Conservation (phyloP, 1,140 invertebrate species). For the Drosophila bocqueti region DNA sequence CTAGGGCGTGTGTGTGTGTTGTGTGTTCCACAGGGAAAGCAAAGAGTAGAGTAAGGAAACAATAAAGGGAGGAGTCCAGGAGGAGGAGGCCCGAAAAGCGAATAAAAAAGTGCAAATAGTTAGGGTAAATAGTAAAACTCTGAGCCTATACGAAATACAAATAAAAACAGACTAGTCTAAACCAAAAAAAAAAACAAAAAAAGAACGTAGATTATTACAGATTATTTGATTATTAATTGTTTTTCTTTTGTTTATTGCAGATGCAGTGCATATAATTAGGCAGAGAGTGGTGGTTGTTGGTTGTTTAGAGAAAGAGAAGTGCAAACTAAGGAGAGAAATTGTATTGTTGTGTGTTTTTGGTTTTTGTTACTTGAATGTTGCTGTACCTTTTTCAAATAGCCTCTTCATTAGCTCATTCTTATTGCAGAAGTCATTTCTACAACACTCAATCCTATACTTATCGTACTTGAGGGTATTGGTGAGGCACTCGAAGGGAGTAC, state of each 20-base stretch:
- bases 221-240: constrained; percentile 54
- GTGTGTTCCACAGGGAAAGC: constrained; percentile 30
- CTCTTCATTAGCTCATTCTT: constrained; percentile 81
- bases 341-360: constrained; percentile 39
- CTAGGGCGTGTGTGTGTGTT: constrained; percentile 27
- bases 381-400: constrained; percentile 80
- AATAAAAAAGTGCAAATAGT: constrained; percentile 44
- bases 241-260: constrained; percentile 29
- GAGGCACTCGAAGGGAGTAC: constrained; percentile 78
- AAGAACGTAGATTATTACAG: constrained; percentile 30
- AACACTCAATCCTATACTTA: constrained; percentile 82
- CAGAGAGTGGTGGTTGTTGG: constrained; percentile 25
- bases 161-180: constrained; percentile 32
- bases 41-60: constrained; percentile 20
- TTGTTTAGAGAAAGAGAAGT: constrained; percentile 53
- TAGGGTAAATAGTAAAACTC: constrained; percentile 48
- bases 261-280: constrained; percentile 71
- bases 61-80: constrained; percentile 17
- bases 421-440: constrained; percentile 84
- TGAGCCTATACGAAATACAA: constrained; percentile 18
- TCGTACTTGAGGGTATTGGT: constrained; percentile 69
- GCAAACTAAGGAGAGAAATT: constrained; percentile 67
- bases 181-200: constrained; percentile 19
- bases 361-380: constrained; percentile 48
- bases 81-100: constrained; percentile 26